Conservation (phyloP, 1,140 invertebrate species). For the Brachionus calyciflorus region DNA sequence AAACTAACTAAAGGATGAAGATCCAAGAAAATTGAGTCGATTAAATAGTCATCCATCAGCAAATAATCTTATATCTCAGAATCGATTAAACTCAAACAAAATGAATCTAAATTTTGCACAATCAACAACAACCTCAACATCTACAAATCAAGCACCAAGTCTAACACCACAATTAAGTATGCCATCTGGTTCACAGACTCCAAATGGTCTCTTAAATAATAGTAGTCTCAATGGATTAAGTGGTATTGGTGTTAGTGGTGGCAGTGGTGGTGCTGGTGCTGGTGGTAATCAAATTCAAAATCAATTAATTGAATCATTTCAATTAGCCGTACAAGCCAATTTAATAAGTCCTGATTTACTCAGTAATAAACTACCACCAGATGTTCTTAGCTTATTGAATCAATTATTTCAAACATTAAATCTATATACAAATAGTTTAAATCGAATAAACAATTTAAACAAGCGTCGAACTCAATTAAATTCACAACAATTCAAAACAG, state of each 20-base stretch:
- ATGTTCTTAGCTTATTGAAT: conserved; percentile 14
- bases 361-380: conserved; percentile 20
- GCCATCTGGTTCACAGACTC: not conserved
- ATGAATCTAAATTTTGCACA: not conserved
- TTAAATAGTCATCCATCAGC: not conserved
- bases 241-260: not conserved
- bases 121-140: too few species aligned
- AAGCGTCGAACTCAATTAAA: not conserved
- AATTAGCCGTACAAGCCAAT: conserved; percentile 3
- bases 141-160: too few species aligned
- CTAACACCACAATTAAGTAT: not conserved
- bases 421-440: not conserved
- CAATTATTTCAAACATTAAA: conserved; percentile 43
- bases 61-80: not conserved
- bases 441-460: not conserved
- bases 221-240: not conserved
- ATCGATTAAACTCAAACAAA: not conserved
- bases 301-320: conserved; percentile 7
- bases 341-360: conserved; percentile 32
- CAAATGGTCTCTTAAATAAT: too few species aligned
- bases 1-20: conserved; percentile 5
- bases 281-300: not conserved
- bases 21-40: not conserved
- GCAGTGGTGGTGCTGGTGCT: too few species aligned
- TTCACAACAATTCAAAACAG: not conserved